Percentiles rank a stretch among this genome's conserved stretches.
These are phyloP conservation scores for Meliscaeva auricollis DNA, from an alignment of 2,888 invertebrate genomes.

Conservation along the genomic window DNA sequence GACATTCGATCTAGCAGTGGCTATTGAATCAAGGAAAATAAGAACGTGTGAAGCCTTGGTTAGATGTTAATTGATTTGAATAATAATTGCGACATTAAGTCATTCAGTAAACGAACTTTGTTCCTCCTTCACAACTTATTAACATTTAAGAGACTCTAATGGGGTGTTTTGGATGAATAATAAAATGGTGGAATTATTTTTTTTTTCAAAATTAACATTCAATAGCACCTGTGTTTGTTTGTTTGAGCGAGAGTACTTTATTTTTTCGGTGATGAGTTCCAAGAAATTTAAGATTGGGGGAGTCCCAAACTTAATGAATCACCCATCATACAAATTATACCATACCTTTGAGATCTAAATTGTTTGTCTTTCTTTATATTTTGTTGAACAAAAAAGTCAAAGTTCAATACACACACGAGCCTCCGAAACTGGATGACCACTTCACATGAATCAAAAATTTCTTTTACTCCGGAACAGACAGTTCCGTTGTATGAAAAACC, in stretches of 20 bases:
- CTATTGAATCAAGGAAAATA: not conserved
- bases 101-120: not conserved
- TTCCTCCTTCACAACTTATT: conserved; percentile 7
- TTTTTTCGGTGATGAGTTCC: conserved; percentile 2
- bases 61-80: conserved; percentile 6
- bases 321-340: not conserved
- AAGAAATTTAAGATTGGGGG: conserved; percentile 18
- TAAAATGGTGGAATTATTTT: conserved; percentile 10
- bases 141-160: not conserved
- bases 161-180: not conserved
- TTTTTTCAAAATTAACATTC: not conserved
- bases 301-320: conserved; percentile 30
- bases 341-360: not conserved
- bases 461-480: not conserved
- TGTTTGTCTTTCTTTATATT: not conserved
- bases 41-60: not conserved
- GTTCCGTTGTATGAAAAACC: not conserved
- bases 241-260: not conserved
- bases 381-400: not conserved
- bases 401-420: conserved; percentile 27
- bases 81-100: not conserved
- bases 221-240: conserved; percentile 1
- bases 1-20: not conserved
- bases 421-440: not conserved
- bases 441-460: not conserved